Base-by-base conservation (phyloP, 1,140 invertebrate genomes). In the Dinoponera quadriceps region DNA sequence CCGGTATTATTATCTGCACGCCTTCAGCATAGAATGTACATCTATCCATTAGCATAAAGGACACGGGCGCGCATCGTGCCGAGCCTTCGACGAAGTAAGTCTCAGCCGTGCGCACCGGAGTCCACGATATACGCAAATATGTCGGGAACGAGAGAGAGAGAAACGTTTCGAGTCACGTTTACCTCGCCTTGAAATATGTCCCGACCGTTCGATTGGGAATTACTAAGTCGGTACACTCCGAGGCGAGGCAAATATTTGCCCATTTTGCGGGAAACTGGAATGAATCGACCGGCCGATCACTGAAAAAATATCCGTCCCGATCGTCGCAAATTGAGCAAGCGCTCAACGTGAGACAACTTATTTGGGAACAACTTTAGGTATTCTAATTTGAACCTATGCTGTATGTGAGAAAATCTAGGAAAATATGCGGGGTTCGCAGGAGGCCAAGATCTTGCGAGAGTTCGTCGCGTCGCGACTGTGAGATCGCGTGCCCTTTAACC, bases 21-120 rank as follows among this genome's bases (percentile, higher is more conserved):
- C 74, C 74, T 77, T 18, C 48, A 77, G 62, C 27, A 3, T 3
- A 29, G 74, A 77, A 77, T 77, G 27, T 77, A 65, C 59, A 51
- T 54, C 48, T 69, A 54, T 69, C 22, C 75, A 80, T 80, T 69
- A 80, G 63, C 75, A 77, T 77, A 80, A 16, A 80, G 29, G 63
- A 78, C 75, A 55, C 29, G 1, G 49, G n/a, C 55, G 44, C 2
- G 44, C 38, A 38, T 49, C 75, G 51, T 44, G 60, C 75, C 20
- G 25, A 75, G 55, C 20, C 18, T 69, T 68, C 29, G 29, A 78
- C 49, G 18, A 48, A 78, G 33, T n/a, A n/a, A n/a, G n/a, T n/a
- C n/a, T n/a, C n/a, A n/a, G 44, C 73, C n/a, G n/a, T n/a, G 16
- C 22, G 13, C 25, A 22, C 33, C 49, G 20, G 20, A n/a, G 75